Evolutionary conservation across 1,140 invertebrate genomes (phyloP).

Genomic region (Drosophila bocki): DNA sequence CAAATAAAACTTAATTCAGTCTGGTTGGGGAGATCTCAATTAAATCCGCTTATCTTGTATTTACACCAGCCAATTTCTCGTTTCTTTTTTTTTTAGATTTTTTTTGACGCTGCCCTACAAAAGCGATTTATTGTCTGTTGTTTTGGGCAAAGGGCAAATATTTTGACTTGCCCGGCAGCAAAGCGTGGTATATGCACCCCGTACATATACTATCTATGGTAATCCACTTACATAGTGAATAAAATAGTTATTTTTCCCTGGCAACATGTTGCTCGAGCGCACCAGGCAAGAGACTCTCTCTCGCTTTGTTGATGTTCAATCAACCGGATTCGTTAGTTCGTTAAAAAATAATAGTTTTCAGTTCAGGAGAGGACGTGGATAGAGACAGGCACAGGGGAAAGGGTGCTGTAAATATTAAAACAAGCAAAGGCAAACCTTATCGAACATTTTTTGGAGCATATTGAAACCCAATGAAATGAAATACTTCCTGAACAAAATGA

Average conservation of each 20-base stretch:
- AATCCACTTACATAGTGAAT: constrained; percentile 71
- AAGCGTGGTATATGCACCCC: constrained; percentile 11
- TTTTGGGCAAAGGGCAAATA: constrained; percentile 51
- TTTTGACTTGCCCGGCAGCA: constrained; percentile 41
- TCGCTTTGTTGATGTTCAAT: constrained; percentile 74
- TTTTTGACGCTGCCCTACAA: constrained; percentile 28
- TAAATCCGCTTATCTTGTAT: constrained; percentile 60
- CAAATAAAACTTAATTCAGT: constrained; percentile 29
- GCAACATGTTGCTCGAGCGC: constrained; percentile 41
- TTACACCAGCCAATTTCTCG: constrained; percentile 39
- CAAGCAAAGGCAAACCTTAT: constrained; percentile 10
- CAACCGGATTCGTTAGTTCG: constrained; percentile 74
- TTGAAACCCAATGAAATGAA: constrained; percentile 60
- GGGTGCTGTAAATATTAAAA: constrained; percentile 39
- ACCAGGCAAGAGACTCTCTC: constrained; percentile 21
- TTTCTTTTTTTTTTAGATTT: constrained; percentile 20
- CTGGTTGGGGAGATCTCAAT: constrained; percentile 42
- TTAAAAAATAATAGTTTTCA: constrained; percentile 77
- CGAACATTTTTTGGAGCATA: constrained; percentile 34
- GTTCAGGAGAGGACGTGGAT: neutral
- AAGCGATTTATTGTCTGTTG: constrained; percentile 55
- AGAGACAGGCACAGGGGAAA: neutral
- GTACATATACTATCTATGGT: constrained; percentile 25
- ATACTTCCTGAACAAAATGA: constrained; percentile 39
- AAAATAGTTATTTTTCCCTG: constrained; percentile 50